Conservation (phyloP, 1,140 invertebrate genomes). For the Ceratina calcarata region DNA sequence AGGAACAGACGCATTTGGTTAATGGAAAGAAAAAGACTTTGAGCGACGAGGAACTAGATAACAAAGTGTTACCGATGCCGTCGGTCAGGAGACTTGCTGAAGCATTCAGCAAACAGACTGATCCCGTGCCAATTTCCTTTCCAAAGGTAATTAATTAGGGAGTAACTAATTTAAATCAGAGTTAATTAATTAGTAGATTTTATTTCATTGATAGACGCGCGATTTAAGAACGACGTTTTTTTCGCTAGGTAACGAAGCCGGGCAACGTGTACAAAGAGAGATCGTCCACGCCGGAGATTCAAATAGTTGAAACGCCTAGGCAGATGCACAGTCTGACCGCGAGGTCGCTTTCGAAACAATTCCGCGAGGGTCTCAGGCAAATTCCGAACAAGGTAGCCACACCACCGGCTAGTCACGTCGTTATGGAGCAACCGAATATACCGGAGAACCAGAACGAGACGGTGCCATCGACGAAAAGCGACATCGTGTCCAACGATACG, state of each 20-base stretch:
- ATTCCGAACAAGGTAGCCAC: slow-evolving; percentile 69
- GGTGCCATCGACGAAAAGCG: slow-evolving; percentile 46
- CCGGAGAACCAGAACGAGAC: slow-evolving; percentile 46
- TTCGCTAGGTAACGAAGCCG: slow-evolving; percentile 53
- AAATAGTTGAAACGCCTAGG: slow-evolving; percentile 73
- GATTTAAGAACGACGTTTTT: background rate
- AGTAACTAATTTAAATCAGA: too few relatives aligned
- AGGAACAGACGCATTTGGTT: slow-evolving; percentile 24
- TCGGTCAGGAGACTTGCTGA: slow-evolving; percentile 75
- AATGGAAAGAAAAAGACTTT: slow-evolving; percentile 45
- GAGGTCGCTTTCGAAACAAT: slow-evolving; percentile 88
- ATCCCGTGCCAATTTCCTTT: slow-evolving; percentile 16
- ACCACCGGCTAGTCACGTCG: slow-evolving; percentile 58
- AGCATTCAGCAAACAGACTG: slow-evolving; percentile 66
- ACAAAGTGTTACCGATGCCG: slow-evolving; percentile 66
- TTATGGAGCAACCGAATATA: slow-evolving; percentile 53
- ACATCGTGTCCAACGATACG: slow-evolving; percentile 32
- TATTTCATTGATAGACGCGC: too few relatives aligned
- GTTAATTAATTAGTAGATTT: too few relatives aligned
- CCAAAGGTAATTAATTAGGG: too few relatives aligned
- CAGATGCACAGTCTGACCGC: slow-evolving; percentile 91
- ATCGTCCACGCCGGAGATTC: slow-evolving; percentile 72
- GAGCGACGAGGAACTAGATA: slow-evolving; percentile 22
- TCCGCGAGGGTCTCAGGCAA: slow-evolving; percentile 84
- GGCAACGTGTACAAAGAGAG: slow-evolving; percentile 61